phyloP scores from a whole-genome alignment of 2,113 vertebrate species.

The Stigmatopora argus region DNA sequence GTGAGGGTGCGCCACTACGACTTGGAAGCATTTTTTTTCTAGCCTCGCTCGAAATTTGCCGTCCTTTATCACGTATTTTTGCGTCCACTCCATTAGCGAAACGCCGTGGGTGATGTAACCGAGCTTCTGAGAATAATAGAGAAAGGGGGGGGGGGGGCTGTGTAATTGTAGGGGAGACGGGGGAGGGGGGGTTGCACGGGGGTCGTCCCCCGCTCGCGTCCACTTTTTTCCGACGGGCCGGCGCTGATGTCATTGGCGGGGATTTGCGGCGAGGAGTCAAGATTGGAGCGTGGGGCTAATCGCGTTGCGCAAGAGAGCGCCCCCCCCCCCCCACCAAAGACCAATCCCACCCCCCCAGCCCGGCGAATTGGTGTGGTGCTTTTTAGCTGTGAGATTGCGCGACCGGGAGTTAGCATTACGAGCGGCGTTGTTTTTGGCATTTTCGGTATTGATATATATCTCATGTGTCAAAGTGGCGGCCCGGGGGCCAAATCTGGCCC shows the following conservation, averaged over 20 bases:
- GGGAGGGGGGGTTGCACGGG: slow-evolving; percentile 48
- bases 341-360: too few species aligned
- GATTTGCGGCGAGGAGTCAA: slow-evolving; percentile 58
- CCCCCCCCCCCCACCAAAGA: neutral
- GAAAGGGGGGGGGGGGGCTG: slow-evolving; percentile 5
- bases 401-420: too few species aligned
- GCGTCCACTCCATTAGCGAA: slow-evolving; percentile 45
- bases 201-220: slow-evolving; percentile 51
- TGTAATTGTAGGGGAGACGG: neutral
- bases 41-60: neutral
- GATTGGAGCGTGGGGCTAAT: slow-evolving; percentile 25
- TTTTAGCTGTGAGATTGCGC: too few species aligned
- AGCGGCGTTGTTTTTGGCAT: too few species aligned
- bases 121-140: slow-evolving; percentile 53
- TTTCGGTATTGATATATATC: too few species aligned
- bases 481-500: too few species aligned
- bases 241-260: slow-evolving; percentile 60
- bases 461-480: too few species aligned
- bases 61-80: slow-evolving; percentile 26
- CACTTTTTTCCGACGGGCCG: slow-evolving; percentile 61
- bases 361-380: neutral
- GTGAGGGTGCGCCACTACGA: neutral
- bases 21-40: slow-evolving; percentile 1
- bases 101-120: slow-evolving; percentile 63
- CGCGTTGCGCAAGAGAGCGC: neutral